These are phyloP conservation scores for Takifugu flavidus DNA, from an alignment of 2,113 vertebrate genomes.

Conservation along the genomic window DNA sequence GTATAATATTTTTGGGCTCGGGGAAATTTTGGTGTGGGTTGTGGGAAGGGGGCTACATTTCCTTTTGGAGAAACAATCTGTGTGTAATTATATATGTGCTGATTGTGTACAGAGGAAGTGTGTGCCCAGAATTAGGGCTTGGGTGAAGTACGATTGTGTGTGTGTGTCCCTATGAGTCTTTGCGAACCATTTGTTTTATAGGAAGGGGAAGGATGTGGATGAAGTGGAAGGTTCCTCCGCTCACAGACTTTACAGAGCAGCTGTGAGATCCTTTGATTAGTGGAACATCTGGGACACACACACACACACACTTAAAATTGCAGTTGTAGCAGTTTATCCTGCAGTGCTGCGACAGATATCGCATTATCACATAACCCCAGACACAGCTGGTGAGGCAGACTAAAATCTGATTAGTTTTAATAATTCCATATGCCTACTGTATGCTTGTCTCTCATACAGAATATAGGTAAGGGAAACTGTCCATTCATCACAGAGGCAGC, in stretches of 20 bases:
- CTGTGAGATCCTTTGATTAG: slow-evolving; percentile 68
- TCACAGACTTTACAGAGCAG: slow-evolving; percentile 58
- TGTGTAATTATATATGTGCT: slow-evolving; percentile 69
- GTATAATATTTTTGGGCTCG: slow-evolving; percentile 42
- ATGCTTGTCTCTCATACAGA: neutral
- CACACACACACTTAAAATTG: slow-evolving; percentile 10
- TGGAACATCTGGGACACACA: slow-evolving; percentile 63
- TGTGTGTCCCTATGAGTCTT: slow-evolving; percentile 25
- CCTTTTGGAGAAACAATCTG: slow-evolving; percentile 68
- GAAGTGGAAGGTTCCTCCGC: slow-evolving; percentile 65
- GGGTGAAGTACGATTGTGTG: slow-evolving; percentile 44
- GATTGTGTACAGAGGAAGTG: slow-evolving; percentile 72
- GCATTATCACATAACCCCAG: slow-evolving; percentile 27
- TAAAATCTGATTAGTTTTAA: slow-evolving; percentile 27
- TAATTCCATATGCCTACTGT: neutral
- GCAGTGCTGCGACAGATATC: slow-evolving; percentile 13
- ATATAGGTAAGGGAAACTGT: neutral
- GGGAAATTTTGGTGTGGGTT: slow-evolving; percentile 42
- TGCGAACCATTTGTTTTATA: slow-evolving; percentile 60
- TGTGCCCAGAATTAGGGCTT: slow-evolving; percentile 58
- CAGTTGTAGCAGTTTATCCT: slow-evolving; percentile 11
- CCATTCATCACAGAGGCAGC: neutral
- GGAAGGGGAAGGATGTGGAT: slow-evolving; percentile 73
- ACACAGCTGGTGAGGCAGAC: slow-evolving; percentile 10
- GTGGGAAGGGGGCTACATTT: slow-evolving; percentile 53